These are phyloP conservation scores for Pogonophryne albipinna DNA, from an alignment of 2,797 vertebrate species.

Conservation along the genomic window DNA sequence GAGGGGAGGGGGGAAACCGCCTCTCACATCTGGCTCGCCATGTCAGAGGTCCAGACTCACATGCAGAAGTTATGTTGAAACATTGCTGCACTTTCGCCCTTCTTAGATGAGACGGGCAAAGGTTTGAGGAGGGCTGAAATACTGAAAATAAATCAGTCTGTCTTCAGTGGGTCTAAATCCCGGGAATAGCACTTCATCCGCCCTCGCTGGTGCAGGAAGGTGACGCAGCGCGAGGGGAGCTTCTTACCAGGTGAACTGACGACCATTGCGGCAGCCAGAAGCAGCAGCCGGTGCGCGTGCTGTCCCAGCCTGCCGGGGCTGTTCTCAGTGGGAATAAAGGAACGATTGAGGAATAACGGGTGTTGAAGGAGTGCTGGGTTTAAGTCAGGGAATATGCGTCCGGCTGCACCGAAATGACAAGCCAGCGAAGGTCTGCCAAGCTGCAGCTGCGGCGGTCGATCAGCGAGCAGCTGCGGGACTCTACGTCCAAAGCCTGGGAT, in stretches of 20 bases:
- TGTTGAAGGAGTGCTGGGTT: conserved; percentile 20
- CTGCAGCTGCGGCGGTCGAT: conserved; percentile 87
- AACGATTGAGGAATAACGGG: conserved; percentile 36
- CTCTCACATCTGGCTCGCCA: conserved; percentile 78
- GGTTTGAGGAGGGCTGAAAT: neutral
- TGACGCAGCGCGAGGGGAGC: conserved; percentile 79
- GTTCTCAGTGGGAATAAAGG: conserved; percentile 38
- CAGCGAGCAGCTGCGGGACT: conserved; percentile 87
- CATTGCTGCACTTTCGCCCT: conserved; percentile 37
- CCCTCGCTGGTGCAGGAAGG: conserved; percentile 75
- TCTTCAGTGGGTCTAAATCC: neutral
- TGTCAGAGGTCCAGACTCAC: conserved; percentile 64
- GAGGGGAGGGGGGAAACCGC: conserved; percentile 47
- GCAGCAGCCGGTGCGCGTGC: conserved; percentile 43
- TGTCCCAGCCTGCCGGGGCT: conserved; percentile 19
- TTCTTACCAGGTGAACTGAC: conserved; percentile 76
- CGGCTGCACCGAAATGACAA: conserved; percentile 78
- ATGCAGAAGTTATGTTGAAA: conserved; percentile 60
- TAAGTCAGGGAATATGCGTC: conserved; percentile 51
- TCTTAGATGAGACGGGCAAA: neutral
- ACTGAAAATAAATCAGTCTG: neutral
- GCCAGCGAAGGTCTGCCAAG: conserved; percentile 78
- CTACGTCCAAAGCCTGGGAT: conserved; percentile 92
- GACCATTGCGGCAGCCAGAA: conserved; percentile 76
- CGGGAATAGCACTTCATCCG: conserved; percentile 16